Evolutionary conservation across 2,888 invertebrate species (phyloP).

Genomic region (Synergus itoensis): DNA sequence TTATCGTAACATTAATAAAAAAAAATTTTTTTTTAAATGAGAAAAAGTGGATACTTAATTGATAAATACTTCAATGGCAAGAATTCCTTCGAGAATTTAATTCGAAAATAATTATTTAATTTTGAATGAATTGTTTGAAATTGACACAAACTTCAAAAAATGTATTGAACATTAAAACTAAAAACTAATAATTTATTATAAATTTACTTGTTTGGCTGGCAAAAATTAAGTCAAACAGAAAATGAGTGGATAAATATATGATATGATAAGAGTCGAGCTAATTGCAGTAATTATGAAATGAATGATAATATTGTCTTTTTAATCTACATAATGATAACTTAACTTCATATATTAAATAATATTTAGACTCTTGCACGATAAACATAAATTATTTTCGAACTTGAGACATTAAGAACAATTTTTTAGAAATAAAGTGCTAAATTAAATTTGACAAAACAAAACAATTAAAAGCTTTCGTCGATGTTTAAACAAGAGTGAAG

Average conservation of each 20-base stretch:
- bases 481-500: neutral
- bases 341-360: slow-evolving; percentile 13
- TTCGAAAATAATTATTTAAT: no score
- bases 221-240: slow-evolving; percentile 8
- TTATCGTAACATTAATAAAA: neutral
- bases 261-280: slow-evolving; percentile 17
- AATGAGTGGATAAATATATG: slow-evolving; percentile 19
- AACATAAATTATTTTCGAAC: no score
- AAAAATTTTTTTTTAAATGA: neutral
- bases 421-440: neutral
- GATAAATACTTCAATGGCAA: neutral
- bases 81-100: no score
- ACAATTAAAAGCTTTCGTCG: neutral
- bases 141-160: neutral
- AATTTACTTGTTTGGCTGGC: neutral
- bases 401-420: neutral
- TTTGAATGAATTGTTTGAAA: no score
- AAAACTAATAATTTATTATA: neutral
- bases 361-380: neutral
- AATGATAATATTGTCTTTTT: slow-evolving; percentile 20
- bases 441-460: neutral
- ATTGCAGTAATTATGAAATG: slow-evolving; percentile 24
- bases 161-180: neutral
- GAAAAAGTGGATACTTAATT: neutral
- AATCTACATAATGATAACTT: slow-evolving; percentile 24